A percentile compares a stretch with the other conserved stretches of the same genome.
Conservation (phyloP, 2,888 invertebrate species). For the Watsonalla cultraria region DNA sequence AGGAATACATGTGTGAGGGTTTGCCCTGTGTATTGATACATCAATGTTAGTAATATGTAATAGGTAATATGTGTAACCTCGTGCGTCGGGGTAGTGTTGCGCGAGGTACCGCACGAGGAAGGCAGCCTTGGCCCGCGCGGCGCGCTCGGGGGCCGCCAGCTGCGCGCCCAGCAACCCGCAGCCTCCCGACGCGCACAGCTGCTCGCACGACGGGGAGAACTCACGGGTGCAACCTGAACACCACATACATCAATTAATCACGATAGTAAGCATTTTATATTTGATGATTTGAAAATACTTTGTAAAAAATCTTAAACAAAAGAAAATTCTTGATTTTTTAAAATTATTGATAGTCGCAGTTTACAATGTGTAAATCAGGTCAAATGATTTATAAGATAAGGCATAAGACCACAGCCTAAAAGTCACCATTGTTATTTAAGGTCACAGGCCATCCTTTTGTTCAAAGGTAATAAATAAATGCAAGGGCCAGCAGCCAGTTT, state of each 20-base stretch:
- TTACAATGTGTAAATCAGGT: too few species aligned
- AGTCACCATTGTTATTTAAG: too few species aligned
- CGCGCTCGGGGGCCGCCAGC: conserved; percentile 76
- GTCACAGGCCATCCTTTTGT: too few species aligned
- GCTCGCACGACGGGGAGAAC: conserved; percentile 77
- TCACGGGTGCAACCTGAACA: conserved; percentile 82
- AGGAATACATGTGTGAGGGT: not conserved
- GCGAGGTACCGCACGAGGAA: conserved; percentile 84
- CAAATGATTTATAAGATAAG: too few species aligned
- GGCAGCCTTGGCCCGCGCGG: conserved; percentile 83
- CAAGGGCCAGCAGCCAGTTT: too few species aligned
- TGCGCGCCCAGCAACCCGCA: conserved; percentile 80
- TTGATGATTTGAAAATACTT: too few species aligned
- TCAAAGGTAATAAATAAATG: too few species aligned
- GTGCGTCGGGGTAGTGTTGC: conserved; percentile 67
- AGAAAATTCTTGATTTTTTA: too few species aligned
- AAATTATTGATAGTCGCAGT: too few species aligned
- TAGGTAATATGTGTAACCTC: conserved; percentile 54
- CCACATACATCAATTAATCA: conserved; percentile 76
- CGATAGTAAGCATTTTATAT: not conserved
- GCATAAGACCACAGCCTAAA: too few species aligned
- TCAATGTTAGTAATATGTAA: not conserved
- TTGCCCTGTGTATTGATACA: too few species aligned
- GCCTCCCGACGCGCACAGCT: conserved; percentile 82
- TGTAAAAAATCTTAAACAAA: too few species aligned